phyloP scores from a whole-genome alignment of 2,888 invertebrate genomes.

The Agrotis clavis region DNA sequence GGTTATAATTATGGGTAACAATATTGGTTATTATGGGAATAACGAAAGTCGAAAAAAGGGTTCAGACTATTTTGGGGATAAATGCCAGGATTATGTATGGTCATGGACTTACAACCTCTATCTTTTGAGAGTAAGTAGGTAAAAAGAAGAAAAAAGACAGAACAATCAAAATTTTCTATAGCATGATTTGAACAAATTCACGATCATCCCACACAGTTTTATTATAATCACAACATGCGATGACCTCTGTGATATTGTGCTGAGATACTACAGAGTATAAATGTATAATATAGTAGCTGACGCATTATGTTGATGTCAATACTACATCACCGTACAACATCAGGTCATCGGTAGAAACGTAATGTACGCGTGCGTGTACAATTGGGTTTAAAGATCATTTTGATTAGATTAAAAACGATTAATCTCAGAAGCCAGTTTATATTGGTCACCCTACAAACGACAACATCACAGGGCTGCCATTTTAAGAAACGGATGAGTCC shows the following conservation, averaged over 20 bases:
- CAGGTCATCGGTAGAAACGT: slow-evolving; percentile 7
- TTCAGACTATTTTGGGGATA: neutral
- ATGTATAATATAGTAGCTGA: neutral
- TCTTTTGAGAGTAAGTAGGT: neutral
- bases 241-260: slow-evolving; percentile 33
- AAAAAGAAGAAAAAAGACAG: neutral
- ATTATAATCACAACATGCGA: slow-evolving; percentile 18
- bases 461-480: too few relatives aligned
- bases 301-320: slow-evolving; percentile 22
- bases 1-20: too few relatives aligned
- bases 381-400: slow-evolving; percentile 25
- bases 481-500: neutral
- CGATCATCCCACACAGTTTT: slow-evolving; percentile 7
- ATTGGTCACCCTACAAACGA: too few relatives aligned
- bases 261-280: slow-evolving; percentile 6
- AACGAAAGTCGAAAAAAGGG: too few relatives aligned
- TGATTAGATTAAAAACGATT: slow-evolving; percentile 23
- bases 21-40: too few relatives aligned
- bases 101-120: too few relatives aligned
- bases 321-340: slow-evolving; percentile 20
- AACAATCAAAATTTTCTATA: slow-evolving; percentile 27
- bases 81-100: neutral
- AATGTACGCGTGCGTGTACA: neutral
- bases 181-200: slow-evolving; percentile 10
- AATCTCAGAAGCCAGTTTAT: too few relatives aligned